Evolutionary conservation across 1,140 invertebrate species (phyloP), one percentile per base, ranked within the genome.

Genomic region (Zaprionus tsacasi): DNA sequence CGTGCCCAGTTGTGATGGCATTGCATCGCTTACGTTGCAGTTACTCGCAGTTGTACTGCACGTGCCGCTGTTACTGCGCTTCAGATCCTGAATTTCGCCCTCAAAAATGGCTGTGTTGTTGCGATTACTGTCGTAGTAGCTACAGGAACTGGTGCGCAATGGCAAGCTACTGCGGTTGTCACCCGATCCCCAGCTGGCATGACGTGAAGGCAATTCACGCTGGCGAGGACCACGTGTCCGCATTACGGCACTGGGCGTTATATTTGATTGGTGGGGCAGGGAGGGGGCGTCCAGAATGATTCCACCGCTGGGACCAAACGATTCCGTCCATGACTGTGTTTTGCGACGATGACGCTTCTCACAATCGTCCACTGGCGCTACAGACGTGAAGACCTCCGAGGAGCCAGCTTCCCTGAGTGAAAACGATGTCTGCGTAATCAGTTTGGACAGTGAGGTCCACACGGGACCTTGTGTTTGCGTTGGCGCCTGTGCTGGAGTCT

Each of bases 111-210:
- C 81, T 21, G 87, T 90, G 13, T 78, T 85, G 30, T 92, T 92
- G 52, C 91, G 91, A 56, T 92, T 92, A 55, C 95, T 95, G 74
- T 96, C 96, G 79, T 96, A 96, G 10, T 96, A 96, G 2, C 95
- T 95, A 94, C 95, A 96, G 3, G 95, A 96, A 90, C 95, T 96
- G 70, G 96, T 96, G 35, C 96, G 93, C 15, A 96, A 95, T 2
- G 95, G 95, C 40, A 95, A 72, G 3, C 94, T 94, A 6, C 94
- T 94, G 27, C 94, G 92, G 65, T 94, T 95, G 33, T 96, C 96
- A 38, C 95, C 95, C 5, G 95, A 96, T 56, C 96, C 96, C 96
- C 96, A 97, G 27, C 96, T 97, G 77, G 96, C 96, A 91, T 97
- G 96, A 25, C 96, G 94, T n/a, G 96, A 96, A 2, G 95, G 93